Evolutionary conservation across 2,797 vertebrate species (phyloP), one percentile per base, ranked within the genome.

Genomic region (Enteromius fasciolatus): DNA sequence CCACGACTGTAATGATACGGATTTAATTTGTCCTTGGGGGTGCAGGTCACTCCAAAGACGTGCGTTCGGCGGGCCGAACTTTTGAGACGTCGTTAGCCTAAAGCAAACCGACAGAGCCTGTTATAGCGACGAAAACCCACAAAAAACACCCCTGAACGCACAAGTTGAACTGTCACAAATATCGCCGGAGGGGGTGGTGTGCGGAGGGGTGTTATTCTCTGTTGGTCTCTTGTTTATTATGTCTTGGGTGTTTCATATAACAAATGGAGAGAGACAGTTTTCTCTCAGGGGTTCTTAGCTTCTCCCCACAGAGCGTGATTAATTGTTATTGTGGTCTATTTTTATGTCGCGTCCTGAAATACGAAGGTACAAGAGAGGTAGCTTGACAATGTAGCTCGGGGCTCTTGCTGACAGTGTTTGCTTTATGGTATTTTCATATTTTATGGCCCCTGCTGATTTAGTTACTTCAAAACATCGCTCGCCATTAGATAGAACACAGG

Each of bases 81-180:
- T 86, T 68, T 86, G 77, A 86, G 82, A 80, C 83, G 82, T 84
- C 82, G 80, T 91, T 89, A 91, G 84, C 88, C 90, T 87, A 89
- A 91, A 91, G 87, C 79, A 48, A 67, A 67, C 57, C 82, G 86
- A 86, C 79, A 85, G 59, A 80, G 75, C 41, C 78, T 41, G 77
- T 86, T 87, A 81, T 83, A 83, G 81, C 76, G 44, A 77, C 23
- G 54, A 76, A 67, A 67, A 5, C 57, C 17, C 81, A 64, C 44
- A 5, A 36, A 66, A 36, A 64, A 64, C 59, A 18, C 73, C 25
- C 79, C 48, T 12, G 48, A 44, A 74, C 15, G 11, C 23, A 44
- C 64, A 1, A 69, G 48, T 68, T 36, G 70, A 77, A 73, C 48
- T 78, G 61, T 46, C 63, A 74, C 67, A 69, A 74, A 76, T 63